A percentile compares a stretch with the other conserved stretches of the same genome.
phyloP scores from a whole-genome alignment of 64 coral and sea anemone genomes.

The Orbicella faveolata region DNA sequence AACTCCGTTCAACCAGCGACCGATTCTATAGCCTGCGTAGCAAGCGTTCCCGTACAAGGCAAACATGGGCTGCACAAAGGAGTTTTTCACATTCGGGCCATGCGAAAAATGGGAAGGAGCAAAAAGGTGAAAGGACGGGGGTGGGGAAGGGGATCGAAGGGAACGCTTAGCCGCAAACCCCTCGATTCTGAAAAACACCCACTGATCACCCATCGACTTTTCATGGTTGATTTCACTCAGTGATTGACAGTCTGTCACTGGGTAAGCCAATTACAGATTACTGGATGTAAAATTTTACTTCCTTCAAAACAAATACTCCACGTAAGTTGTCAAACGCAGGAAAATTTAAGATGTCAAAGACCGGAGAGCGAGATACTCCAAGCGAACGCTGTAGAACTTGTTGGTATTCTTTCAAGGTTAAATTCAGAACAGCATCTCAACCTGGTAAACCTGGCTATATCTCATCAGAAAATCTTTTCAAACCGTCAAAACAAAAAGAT shows the following conservation, averaged over 20 bases:
- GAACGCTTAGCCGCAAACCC: background rate
- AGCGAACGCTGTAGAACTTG: background rate
- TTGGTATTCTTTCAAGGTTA: background rate
- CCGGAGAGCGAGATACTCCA: background rate
- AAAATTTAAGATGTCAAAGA: background rate
- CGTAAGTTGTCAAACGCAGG: too few relatives aligned
- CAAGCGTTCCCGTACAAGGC: background rate
- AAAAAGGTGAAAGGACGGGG: too few relatives aligned
- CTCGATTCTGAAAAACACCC: slow-evolving; percentile 10
- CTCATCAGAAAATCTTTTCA: slow-evolving; percentile 34
- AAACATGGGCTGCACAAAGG: background rate
- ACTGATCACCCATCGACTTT: background rate
- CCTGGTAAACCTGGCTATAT: slow-evolving; percentile 21
- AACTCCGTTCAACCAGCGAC: too few relatives aligned
- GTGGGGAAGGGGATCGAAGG: too few relatives aligned
- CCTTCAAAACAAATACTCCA: background rate
- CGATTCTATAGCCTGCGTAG: background rate
- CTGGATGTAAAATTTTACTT: background rate
- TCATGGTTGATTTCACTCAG: background rate
- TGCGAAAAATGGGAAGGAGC: too few relatives aligned
- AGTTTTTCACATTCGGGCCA: background rate
- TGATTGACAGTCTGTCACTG: background rate
- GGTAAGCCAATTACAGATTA: background rate
- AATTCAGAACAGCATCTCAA: slow-evolving; percentile 39
- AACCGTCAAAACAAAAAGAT: too few relatives aligned